Conservation (phyloP, 2,888 invertebrate species). For the Melolontha melolontha region DNA sequence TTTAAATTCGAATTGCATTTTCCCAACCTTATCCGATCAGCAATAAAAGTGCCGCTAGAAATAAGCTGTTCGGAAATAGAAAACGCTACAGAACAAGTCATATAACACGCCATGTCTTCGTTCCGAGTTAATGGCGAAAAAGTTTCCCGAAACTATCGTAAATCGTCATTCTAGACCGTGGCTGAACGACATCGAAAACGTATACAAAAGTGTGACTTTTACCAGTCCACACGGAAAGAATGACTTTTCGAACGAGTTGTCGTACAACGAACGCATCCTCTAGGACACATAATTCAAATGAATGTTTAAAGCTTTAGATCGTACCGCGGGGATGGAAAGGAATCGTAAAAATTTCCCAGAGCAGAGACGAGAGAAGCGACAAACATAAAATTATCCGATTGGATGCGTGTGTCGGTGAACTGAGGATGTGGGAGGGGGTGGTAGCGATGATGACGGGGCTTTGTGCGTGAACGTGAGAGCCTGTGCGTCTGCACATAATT, state of each 20-base stretch:
- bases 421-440: too few relatives aligned
- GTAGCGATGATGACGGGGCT: too few relatives aligned
- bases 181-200: not conserved
- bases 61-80: too few relatives aligned
- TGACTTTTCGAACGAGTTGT: constrained; percentile 17
- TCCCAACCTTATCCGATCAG: too few relatives aligned
- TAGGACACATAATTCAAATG: constrained; percentile 25
- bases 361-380: not conserved
- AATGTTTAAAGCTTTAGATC: constrained; percentile 9
- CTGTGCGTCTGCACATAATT: too few relatives aligned
- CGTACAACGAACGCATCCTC: constrained; percentile 9
- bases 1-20: too few relatives aligned
- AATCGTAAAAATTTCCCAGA: constrained; percentile 17
- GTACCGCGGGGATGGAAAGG: constrained; percentile 7
- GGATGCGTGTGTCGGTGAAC: not conserved
- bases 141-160: constrained; percentile 20
- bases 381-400: constrained; percentile 4
- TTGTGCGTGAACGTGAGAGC: too few relatives aligned
- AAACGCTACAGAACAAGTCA: too few relatives aligned
- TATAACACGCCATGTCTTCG: too few relatives aligned
- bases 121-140: constrained; percentile 8
- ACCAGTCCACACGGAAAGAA: not conserved
- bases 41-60: too few relatives aligned
- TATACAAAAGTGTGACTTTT: not conserved
- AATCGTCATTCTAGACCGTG: constrained; percentile 18